Conservation (phyloP, 2,888 invertebrate species). For the Agrotis exclamationis region DNA sequence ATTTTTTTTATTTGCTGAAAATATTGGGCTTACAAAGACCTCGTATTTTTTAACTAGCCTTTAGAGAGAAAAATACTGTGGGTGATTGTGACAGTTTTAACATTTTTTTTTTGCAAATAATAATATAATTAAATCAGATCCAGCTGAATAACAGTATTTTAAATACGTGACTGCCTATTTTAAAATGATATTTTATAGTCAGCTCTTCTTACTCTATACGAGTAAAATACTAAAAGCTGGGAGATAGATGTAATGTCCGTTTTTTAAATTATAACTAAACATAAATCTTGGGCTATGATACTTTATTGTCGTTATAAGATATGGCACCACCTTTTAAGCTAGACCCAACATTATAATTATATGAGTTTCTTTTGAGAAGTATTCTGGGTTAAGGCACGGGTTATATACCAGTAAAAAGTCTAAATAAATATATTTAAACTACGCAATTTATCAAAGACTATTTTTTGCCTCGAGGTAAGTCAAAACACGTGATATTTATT, state of each 20-base stretch:
- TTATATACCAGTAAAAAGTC: too few relatives aligned
- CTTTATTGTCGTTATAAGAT: slow-evolving; percentile 55
- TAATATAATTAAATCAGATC: too few relatives aligned
- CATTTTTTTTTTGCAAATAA: too few relatives aligned
- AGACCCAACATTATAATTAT: background rate
- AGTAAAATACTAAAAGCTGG: slow-evolving; percentile 22
- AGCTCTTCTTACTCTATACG: slow-evolving; percentile 1
- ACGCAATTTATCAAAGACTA: too few relatives aligned
- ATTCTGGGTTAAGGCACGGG: background rate
- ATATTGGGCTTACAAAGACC: background rate
- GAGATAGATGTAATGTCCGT: slow-evolving; percentile 33
- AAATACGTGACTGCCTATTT: too few relatives aligned
- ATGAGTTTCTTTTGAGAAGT: background rate
- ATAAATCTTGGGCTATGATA: slow-evolving; percentile 55
- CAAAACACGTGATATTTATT: background rate
- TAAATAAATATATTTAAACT: too few relatives aligned
- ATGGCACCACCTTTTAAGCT: slow-evolving; percentile 45
- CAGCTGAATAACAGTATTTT: too few relatives aligned
- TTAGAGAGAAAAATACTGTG: too few relatives aligned
- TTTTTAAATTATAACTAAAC: slow-evolving; percentile 58
- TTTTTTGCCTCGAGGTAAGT: too few relatives aligned
- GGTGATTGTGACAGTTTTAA: too few relatives aligned
- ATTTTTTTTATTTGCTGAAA: background rate
- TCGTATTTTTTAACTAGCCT: background rate
- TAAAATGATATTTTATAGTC: too few relatives aligned